Evolutionary conservation across 2,113 vertebrate species (phyloP).

Genomic region (Corythornis cristatus): DNA sequence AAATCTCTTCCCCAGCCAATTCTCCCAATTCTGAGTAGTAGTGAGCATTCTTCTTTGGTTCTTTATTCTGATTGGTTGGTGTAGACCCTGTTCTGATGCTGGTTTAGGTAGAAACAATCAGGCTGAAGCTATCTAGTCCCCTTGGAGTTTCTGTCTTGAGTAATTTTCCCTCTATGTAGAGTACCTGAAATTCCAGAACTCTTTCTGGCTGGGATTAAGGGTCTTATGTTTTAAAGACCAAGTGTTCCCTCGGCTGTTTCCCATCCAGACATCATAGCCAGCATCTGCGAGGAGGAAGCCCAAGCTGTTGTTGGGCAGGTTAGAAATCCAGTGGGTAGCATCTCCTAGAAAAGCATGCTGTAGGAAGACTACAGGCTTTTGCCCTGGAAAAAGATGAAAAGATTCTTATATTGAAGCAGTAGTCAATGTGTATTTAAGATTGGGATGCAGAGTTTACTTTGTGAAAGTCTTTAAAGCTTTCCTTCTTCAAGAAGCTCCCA

Average conservation of each 20-base stretch:
- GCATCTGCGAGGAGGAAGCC: constrained; percentile 90
- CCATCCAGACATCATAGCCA: constrained; percentile 93
- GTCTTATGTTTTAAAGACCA: constrained; percentile 89
- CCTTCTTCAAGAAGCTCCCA: background rate
- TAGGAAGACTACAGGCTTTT: constrained; percentile 83
- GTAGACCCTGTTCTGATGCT: background rate
- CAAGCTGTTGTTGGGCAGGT: constrained; percentile 85
- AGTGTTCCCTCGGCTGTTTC: constrained; percentile 92
- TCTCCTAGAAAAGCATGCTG: constrained; percentile 94
- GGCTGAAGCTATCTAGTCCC: constrained; percentile 78
- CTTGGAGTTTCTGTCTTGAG: background rate
- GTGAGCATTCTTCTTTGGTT: background rate
- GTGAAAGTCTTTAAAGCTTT: background rate
- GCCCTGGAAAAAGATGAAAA: constrained; percentile 70
- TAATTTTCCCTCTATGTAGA: background rate
- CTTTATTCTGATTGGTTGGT: background rate
- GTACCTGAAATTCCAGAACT: constrained; percentile 94
- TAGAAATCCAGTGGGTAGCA: constrained; percentile 93
- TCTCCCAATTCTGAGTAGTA: background rate
- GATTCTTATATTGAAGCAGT: background rate
- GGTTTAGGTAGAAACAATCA: constrained; percentile 9
- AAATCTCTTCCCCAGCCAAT: background rate
- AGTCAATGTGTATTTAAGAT: background rate
- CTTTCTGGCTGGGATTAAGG: constrained; percentile 76
- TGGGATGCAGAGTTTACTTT: background rate